A percentile compares a stretch with the other conserved stretches of the same genome.
Evolutionary conservation across 2,113 vertebrate species (phyloP).

Genomic region (Gopherus flavomarginatus): DNA sequence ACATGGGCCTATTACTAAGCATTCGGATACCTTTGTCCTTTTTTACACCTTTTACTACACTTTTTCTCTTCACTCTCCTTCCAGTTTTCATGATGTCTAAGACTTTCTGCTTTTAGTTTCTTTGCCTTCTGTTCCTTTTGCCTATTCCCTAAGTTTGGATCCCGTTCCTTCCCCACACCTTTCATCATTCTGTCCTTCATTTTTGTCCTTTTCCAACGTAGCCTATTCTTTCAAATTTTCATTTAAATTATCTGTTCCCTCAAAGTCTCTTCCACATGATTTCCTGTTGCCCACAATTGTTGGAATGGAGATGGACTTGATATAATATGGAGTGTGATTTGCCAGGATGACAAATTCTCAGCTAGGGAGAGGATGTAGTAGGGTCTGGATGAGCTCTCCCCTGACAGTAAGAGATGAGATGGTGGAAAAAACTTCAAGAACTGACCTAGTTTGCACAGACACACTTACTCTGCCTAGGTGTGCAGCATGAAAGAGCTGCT

Average conservation of each 20-base stretch:
- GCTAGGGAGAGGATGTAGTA: neutral
- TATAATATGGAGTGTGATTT: neutral
- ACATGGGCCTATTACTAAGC: no score
- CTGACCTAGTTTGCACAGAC: neutral
- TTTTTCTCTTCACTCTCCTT: neutral
- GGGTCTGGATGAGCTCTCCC: neutral
- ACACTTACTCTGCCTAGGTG: neutral
- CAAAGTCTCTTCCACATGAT: neutral
- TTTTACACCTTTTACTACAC: neutral
- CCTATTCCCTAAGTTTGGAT: neutral
- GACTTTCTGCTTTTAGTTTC: neutral
- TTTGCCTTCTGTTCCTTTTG: neutral
- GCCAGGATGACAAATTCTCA: neutral
- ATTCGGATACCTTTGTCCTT: no score
- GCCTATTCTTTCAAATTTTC: neutral
- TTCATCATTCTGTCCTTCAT: neutral
- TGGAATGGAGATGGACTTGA: neutral
- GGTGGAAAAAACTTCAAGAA: neutral
- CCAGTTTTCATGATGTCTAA: neutral
- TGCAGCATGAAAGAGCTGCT: neutral
- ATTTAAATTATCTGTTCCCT: neutral
- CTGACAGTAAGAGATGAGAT: neutral
- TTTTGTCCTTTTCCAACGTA: neutral
- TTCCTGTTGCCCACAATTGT: neutral
- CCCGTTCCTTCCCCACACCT: neutral